Evolutionary conservation across 2,113 vertebrate genomes (phyloP).

Genomic region (Aptenodytes patagonicus): DNA sequence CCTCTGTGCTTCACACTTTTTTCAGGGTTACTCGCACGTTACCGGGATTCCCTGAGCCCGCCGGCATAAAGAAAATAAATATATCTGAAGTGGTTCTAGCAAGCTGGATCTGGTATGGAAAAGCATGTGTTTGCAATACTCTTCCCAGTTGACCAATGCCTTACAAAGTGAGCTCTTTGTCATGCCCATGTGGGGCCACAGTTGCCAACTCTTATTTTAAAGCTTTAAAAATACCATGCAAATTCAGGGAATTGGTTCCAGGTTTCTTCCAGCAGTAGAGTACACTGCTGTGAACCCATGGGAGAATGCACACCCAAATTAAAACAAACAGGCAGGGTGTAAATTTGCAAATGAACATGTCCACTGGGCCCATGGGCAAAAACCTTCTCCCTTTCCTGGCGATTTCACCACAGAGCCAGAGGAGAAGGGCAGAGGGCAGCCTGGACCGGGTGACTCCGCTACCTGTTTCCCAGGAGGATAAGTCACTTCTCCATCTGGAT

Average conservation of each 20-base stretch:
- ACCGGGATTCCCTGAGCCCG: background rate
- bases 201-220: background rate
- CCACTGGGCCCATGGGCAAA: background rate
- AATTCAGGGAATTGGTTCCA: background rate
- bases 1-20: background rate
- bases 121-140: background rate
- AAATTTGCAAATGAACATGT: background rate
- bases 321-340: background rate
- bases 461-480: background rate
- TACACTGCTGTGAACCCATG: background rate
- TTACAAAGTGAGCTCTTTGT: background rate
- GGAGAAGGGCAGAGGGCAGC: background rate
- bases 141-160: background rate
- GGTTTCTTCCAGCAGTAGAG: background rate
- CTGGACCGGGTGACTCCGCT: background rate
- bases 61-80: background rate
- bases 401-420: background rate
- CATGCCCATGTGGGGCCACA: background rate
- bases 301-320: background rate
- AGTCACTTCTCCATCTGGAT: background rate
- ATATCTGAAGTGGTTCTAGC: background rate
- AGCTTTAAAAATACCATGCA: background rate
- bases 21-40: background rate
- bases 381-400: background rate
- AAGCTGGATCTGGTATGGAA: background rate